phyloP scores from a whole-genome alignment of 2,888 invertebrate species.

The Caenorhabditis sp. region DNA sequence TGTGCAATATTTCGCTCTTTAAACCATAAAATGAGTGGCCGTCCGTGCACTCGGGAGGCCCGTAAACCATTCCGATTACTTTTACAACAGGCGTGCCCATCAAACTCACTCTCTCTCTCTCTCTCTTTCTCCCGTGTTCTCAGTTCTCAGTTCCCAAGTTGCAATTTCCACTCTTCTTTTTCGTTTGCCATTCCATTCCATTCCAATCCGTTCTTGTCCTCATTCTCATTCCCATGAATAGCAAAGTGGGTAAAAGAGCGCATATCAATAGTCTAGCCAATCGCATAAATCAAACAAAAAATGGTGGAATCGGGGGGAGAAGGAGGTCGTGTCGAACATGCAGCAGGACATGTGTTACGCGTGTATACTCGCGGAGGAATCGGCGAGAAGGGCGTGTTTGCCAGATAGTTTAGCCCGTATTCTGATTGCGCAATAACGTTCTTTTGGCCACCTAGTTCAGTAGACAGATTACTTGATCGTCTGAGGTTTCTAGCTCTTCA shows the following conservation, averaged over 20 bases:
- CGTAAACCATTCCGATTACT: slow-evolving; percentile 36
- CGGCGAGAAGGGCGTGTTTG: slow-evolving; percentile 16
- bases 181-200: too few relatives aligned
- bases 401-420: slow-evolving; percentile 45
- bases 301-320: background rate
- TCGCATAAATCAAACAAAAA: slow-evolving; percentile 51
- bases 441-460: too few relatives aligned
- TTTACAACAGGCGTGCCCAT: slow-evolving; percentile 31
- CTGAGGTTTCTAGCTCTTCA: too few relatives aligned
- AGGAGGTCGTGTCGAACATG: background rate
- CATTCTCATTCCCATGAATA: slow-evolving; percentile 40
- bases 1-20: too few relatives aligned
- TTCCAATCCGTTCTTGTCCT: too few relatives aligned
- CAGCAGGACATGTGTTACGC: slow-evolving; percentile 30
- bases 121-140: background rate
- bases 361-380: slow-evolving; percentile 7
- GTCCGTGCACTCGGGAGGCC: too few relatives aligned
- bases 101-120: background rate
- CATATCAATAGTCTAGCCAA: slow-evolving; percentile 39
- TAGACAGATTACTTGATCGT: too few relatives aligned
- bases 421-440: slow-evolving; percentile 34
- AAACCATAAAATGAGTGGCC: too few relatives aligned
- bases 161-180: slow-evolving; percentile 8
- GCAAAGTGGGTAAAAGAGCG: slow-evolving; percentile 12
- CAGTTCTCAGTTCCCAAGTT: slow-evolving; percentile 8